Evolutionary conservation across 2,113 vertebrate genomes (phyloP), one percentile per base, ranked within the genome.

Genomic region (Paralichthys olivaceus): DNA sequence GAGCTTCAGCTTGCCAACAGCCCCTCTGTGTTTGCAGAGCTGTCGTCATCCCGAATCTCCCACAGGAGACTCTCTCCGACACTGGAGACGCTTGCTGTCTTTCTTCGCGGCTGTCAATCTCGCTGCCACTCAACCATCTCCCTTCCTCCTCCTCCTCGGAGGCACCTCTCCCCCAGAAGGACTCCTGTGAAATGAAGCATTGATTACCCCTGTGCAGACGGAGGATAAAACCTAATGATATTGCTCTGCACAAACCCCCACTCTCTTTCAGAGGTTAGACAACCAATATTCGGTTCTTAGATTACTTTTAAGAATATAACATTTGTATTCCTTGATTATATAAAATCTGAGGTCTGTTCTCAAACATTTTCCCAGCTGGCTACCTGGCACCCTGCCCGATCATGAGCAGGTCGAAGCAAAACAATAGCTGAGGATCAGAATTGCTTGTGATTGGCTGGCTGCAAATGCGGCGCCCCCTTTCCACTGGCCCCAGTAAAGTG

Each of bases 211-310:
- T 78, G 84, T 79, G 87, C 76, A 75, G 69, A 77, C 54, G 23
- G 74, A 89, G 84, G 57, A 68, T 88, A 87, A 90, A 84, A 86
- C 75, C 89, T 90, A 91, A 90, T 90, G 85, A 89, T 93, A 90
- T 80, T 88, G 80, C 90, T 73, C 51, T 69, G 56, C 56, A 47
- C 54, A 28, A 49, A 47, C 17, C 11, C 34, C 49, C 58, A 13
- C 60, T 5, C n/a, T 67, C 59, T 74, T 70, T 70, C 61, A 75
- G 43, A 80, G 71, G 49, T 58, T 80, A 82, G 68, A 76, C 53
- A 76, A 28, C 66, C 14, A 12, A 57, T 60, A 69, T 70, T 56
- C 51, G 59, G 29, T 13, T 71, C 19, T 49, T 29, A 26, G 49
- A 80, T 82, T 75, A 56, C 54, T 40, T 69, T 68, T 65, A 29